Percentiles rank a stretch among this genome's conserved stretches.
Conservation (phyloP, 2,888 invertebrate species). For the Bruchidius siliquastri region DNA sequence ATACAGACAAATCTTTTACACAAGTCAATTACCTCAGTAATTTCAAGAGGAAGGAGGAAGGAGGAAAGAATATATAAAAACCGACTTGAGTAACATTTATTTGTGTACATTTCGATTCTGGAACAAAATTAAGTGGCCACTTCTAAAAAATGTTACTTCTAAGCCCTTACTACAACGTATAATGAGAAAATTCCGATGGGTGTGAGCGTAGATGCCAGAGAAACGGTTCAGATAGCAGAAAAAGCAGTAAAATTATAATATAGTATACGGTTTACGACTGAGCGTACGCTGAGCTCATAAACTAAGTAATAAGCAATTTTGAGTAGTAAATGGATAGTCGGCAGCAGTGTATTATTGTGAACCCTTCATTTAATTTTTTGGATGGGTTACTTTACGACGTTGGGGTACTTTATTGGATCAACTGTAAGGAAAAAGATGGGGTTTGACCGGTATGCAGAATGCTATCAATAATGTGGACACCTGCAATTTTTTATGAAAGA, state of each 20-base stretch:
- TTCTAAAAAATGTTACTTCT: too few species aligned
- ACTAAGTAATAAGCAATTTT: neutral
- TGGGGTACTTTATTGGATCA: neutral
- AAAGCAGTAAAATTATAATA: neutral
- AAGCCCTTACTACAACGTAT: neutral
- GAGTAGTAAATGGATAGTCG: neutral
- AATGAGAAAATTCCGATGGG: neutral
- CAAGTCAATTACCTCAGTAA: too few species aligned
- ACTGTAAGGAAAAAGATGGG: neutral
- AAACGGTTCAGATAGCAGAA: neutral
- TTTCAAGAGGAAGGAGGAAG: too few species aligned
- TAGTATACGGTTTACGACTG: neutral
- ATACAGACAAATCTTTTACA: too few species aligned
- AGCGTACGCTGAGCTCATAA: neutral
- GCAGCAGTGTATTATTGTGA: neutral
- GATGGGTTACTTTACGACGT: neutral
- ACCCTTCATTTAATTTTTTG: neutral
- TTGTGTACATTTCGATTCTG: too few species aligned
- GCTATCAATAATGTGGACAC: too few species aligned
- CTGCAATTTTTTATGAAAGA: too few species aligned
- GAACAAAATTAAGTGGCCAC: too few species aligned
- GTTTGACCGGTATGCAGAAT: too few species aligned
- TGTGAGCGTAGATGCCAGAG: neutral
- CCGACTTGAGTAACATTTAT: too few species aligned
- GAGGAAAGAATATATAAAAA: too few species aligned